Base-by-base conservation (phyloP, 1,140 invertebrate species). In the Eueides isabella region DNA sequence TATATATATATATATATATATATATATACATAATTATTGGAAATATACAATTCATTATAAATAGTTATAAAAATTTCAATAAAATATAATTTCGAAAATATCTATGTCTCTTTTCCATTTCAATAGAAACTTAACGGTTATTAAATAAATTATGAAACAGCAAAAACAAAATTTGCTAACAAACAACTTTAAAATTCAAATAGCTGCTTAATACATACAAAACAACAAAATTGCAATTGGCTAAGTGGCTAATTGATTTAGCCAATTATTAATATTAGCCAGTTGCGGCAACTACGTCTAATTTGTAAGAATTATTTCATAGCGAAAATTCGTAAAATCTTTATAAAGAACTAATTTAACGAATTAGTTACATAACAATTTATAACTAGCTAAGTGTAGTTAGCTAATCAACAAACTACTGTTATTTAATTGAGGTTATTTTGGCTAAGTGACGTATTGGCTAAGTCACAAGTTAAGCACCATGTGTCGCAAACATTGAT, bases 391-490 rank as follows among this genome's bases (percentile, higher is more conserved):
- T 26, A 26, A 55, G 19, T 23, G 48, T 5, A 11, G 48, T 55
- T 55, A 55, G 48, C 23, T 55, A 55, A 55, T 23, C 9, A 23
- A 23, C 19, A 26, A 55, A 26, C 19, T 55, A 26, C 26, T 55
- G 19, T 19, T 48, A 48, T 16, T 55, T 26, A 26, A 55, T 26
- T 55, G 48, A 55, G 48, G 48, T 55, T 55, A 55, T 55, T 55
- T 55, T 55, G 48, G 19, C 19, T 55, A 48, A 48, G 41, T 48
- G 16, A 55, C 3, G 19, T 26, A 55, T 26, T 55, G 19, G 48
- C 23, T 48, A 48, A 55, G 7, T 55, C 48, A 23, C 48, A 16
- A 44, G 41, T 55, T 55, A 55, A 55, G 48, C 48, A 55, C 48
- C 48, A 12, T 55, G 48, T 55, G 48, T 55, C 48, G 48, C 48